phyloP scores from a whole-genome alignment of 2,797 vertebrate species.

The Sphenodon punctatus region DNA sequence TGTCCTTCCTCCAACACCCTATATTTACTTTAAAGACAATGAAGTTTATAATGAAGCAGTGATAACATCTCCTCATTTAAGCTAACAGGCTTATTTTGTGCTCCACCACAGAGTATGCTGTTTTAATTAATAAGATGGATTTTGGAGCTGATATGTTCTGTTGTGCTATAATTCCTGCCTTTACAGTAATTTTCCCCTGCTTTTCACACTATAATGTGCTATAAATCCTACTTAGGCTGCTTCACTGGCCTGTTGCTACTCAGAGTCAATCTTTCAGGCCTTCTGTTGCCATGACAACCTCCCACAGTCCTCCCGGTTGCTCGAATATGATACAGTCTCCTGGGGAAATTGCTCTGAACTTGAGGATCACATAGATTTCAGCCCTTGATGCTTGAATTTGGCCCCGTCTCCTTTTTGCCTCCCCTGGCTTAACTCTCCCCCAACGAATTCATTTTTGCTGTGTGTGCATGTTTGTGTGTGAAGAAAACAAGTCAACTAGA shows the following conservation, averaged over 20 bases:
- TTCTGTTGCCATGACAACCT: slow-evolving; percentile 74
- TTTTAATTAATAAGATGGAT: slow-evolving; percentile 84
- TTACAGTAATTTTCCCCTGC: slow-evolving; percentile 82
- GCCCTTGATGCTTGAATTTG: slow-evolving; percentile 9
- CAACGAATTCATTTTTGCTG: not conserved
- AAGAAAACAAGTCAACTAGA: not conserved
- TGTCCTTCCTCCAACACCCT: slow-evolving; percentile 6
- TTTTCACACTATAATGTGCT: slow-evolving; percentile 79
- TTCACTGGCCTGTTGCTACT: slow-evolving; percentile 74
- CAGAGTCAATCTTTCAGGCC: slow-evolving; percentile 76
- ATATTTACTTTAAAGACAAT: slow-evolving; percentile 63
- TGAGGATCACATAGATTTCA: slow-evolving; percentile 42
- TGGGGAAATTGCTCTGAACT: slow-evolving; percentile 51
- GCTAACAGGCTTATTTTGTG: slow-evolving; percentile 67
- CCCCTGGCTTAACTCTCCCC: not conserved
- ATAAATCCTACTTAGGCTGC: slow-evolving; percentile 82
- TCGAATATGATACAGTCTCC: slow-evolving; percentile 67
- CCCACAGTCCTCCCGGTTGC: slow-evolving; percentile 34
- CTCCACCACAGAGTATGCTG: slow-evolving; percentile 69
- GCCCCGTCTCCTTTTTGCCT: slow-evolving; percentile 6
- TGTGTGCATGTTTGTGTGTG: not conserved
- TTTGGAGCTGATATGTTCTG: slow-evolving; percentile 75
- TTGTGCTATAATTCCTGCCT: slow-evolving; percentile 80
- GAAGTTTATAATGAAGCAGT: slow-evolving; percentile 64
- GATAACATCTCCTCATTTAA: slow-evolving; percentile 71